Percentiles rank a stretch among this genome's conserved stretches.
phyloP scores from a whole-genome alignment of 1,140 invertebrate species.

The Eubasilissa regina region DNA sequence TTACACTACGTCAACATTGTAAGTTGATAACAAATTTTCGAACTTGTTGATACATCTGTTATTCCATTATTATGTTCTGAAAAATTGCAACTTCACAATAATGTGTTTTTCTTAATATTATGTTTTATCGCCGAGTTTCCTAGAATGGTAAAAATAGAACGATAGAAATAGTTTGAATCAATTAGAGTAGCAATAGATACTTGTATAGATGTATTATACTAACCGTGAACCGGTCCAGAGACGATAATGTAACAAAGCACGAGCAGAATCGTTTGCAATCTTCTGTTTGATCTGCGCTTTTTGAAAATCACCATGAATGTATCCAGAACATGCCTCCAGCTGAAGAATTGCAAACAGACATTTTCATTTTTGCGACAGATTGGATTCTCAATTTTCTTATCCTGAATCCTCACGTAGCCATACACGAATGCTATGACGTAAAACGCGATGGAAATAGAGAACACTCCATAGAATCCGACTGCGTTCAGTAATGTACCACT shows the following conservation, averaged over 20 bases:
- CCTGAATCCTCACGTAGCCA: conserved; percentile 73
- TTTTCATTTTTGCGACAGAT: conserved; percentile 32
- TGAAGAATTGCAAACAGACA: conserved; percentile 63
- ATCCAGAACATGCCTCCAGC: conserved; percentile 67
- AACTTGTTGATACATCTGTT: too few relatives aligned
- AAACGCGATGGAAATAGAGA: conserved; percentile 80
- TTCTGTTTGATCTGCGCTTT: conserved; percentile 65
- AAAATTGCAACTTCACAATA: too few relatives aligned
- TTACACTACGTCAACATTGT: too few relatives aligned
- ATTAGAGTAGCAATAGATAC: too few relatives aligned
- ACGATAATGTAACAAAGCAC: conserved; percentile 70
- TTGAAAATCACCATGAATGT: conserved; percentile 70
- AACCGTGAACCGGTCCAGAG: conserved; percentile 72
- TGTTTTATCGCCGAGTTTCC: too few relatives aligned
- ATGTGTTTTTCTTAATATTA: too few relatives aligned
- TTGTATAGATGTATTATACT: conserved; percentile 55
- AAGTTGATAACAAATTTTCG: too few relatives aligned
- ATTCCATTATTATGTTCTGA: too few relatives aligned
- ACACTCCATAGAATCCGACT: conserved; percentile 87
- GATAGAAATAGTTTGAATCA: too few relatives aligned
- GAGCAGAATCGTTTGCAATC: conserved; percentile 68
- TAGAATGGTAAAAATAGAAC: too few relatives aligned
- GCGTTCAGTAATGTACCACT: conserved; percentile 81
- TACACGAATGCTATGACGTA: conserved; percentile 77
- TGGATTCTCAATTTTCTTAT: conserved; percentile 64